Base-by-base conservation (phyloP, 2,797 vertebrate species). In the Neomorphus geoffroyi region DNA sequence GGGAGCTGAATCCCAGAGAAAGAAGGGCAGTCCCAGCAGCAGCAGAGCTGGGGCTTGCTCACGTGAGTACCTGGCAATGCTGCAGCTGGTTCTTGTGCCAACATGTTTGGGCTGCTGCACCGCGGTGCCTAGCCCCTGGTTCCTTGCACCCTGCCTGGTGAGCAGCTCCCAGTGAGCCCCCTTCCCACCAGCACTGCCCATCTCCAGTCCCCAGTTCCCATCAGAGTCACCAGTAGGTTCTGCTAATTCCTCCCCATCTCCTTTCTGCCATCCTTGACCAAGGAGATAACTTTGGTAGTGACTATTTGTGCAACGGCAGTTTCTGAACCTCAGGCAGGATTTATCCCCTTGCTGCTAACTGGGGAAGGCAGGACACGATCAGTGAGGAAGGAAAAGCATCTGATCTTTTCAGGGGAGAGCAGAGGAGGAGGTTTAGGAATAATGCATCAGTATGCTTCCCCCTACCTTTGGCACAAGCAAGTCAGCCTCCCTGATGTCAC, bases 21-120 rank as follows among this genome's bases (percentile, higher is more conserved):
- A 69, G 26, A 13, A 18, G 18, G 41, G 45, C 21, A 5, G 72
- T 33, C 26, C 75, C 18, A 11, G 54, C 72, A 87, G 61, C 65
- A 80, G 62, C 56, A 57, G 54, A 33, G 64, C 2, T 24, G 30
- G 65, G 30, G 30, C 79, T 43, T 2, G 1, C n/a, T 75, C 56
- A 5, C 1, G 0, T 9, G 43, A 73, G 53, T 41, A 8, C 37
- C 46, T 57, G 37, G 32, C 80, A 61, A 57, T 1, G 0, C 19
- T 78, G 53, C 54, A 83, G 26, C 26, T 69, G 62, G 54, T 41
- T 72, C 64, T 45, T 48, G 41, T 64, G 48, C 57, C 80, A 74
- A 9, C 11, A 6, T 0, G 14, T 61, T 41, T 71, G 75, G 35
- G 57, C 61, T 86, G 48, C 62, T 78, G 69, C 32, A 7, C 39